A percentile compares a stretch with the other conserved stretches of the same genome.
Conservation (phyloP, 2,113 vertebrate genomes). For the Cromileptes altivelis region DNA sequence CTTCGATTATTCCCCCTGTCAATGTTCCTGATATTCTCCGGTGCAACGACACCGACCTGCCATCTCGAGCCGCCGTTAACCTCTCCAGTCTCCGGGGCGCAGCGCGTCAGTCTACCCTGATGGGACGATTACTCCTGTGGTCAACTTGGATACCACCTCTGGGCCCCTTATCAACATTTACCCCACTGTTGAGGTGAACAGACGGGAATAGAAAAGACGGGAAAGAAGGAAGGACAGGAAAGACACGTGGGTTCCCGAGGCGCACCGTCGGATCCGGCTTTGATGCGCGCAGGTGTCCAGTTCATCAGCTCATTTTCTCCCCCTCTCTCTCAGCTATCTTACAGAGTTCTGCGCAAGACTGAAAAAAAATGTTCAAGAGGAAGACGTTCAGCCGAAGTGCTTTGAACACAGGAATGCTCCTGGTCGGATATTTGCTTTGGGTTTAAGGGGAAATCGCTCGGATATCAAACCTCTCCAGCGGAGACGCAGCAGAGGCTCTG, state of each 20-base stretch:
- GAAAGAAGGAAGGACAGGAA: neutral
- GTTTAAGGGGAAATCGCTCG: slow-evolving; percentile 40
- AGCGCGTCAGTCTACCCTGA: slow-evolving; percentile 35
- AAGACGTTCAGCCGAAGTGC: slow-evolving; percentile 32
- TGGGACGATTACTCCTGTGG: slow-evolving; percentile 24
- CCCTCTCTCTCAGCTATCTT: neutral
- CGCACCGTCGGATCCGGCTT: slow-evolving; percentile 35
- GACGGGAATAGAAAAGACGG: neutral
- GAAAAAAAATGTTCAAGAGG: slow-evolving; percentile 9
- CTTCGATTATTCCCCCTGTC: neutral
- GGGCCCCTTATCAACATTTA: neutral
- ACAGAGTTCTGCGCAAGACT: neutral
- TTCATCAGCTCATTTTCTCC: neutral
- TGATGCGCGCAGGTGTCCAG: slow-evolving; percentile 47
- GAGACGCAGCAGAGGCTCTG: slow-evolving; percentile 31
- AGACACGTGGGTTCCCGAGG: slow-evolving; percentile 57
- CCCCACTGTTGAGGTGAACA: neutral
- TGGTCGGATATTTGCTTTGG: slow-evolving; percentile 50
- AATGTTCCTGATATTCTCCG: neutral
- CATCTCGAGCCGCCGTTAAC: slow-evolving; percentile 3
- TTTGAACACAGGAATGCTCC: slow-evolving; percentile 30
- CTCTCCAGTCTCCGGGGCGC: slow-evolving; percentile 40
- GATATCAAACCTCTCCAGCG: slow-evolving; percentile 37
- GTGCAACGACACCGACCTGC: slow-evolving; percentile 7
- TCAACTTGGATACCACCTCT: slow-evolving; percentile 33